Conservation (phyloP, 2,888 invertebrate genomes). For the Leptodirus hochenwartii region DNA sequence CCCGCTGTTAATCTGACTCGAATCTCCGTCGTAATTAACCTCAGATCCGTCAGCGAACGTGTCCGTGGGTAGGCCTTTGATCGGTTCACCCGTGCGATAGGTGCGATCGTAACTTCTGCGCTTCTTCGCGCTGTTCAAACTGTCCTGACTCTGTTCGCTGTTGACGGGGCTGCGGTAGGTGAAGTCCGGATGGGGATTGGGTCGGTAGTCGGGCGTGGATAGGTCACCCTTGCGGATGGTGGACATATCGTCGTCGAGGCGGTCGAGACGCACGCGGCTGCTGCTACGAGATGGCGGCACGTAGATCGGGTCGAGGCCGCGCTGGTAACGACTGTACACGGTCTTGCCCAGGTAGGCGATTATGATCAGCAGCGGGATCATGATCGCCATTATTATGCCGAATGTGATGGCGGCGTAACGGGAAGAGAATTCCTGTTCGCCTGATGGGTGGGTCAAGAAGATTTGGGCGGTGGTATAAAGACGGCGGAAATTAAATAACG, state of each 20-base stretch:
- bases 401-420: slow-evolving; percentile 59
- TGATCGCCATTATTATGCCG: slow-evolving; percentile 56
- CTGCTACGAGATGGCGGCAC: neutral
- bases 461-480: slow-evolving; percentile 3
- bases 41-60: slow-evolving; percentile 72
- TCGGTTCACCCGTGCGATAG: slow-evolving; percentile 71
- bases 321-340: slow-evolving; percentile 36
- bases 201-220: slow-evolving; percentile 10
- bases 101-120: slow-evolving; percentile 61
- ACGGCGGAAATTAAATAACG: slow-evolving; percentile 6
- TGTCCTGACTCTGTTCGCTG: slow-evolving; percentile 17
- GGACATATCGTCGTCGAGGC: slow-evolving; percentile 27
- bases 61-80: slow-evolving; percentile 47
- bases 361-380: slow-evolving; percentile 54
- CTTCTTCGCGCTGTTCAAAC: slow-evolving; percentile 32
- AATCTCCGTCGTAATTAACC: no score
- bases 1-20: no score
- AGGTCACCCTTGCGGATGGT: slow-evolving; percentile 11
- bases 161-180: slow-evolving; percentile 17
- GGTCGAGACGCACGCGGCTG: no score
- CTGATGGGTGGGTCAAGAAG: slow-evolving; percentile 28
- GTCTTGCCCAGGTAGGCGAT: slow-evolving; percentile 40
- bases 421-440: slow-evolving; percentile 61
- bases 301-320: no score
- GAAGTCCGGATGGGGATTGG: slow-evolving; percentile 14